Evolutionary conservation across 2,797 vertebrate species (phyloP).

Genomic region (Oceanodroma leucorhoa): DNA sequence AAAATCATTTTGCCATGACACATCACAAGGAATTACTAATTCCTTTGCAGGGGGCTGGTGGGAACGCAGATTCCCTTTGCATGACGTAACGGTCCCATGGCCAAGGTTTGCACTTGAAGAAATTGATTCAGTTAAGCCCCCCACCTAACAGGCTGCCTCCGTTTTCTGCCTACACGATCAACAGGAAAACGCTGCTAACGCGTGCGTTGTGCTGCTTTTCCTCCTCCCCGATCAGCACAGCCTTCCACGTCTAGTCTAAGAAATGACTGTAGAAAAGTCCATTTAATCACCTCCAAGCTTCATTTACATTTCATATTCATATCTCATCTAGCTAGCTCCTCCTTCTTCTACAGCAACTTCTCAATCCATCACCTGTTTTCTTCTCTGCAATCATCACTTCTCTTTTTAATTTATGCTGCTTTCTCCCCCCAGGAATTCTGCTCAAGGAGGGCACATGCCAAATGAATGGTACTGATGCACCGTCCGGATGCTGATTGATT

Average conservation of each 20-base stretch:
- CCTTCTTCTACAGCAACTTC: neutral
- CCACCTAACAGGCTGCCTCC: neutral
- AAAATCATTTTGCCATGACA: constrained; percentile 7
- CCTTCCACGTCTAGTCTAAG: neutral
- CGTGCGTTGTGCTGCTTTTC: neutral
- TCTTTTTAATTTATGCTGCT: neutral
- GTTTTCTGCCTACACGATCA: neutral
- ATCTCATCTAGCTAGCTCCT: neutral
- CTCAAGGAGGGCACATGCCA: neutral
- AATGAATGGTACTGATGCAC: neutral
- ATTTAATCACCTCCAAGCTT: constrained; percentile 1
- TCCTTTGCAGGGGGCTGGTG: neutral
- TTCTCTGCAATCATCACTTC: constrained; percentile 11
- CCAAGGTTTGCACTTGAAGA: neutral
- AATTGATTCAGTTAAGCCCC: neutral
- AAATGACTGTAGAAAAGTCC: neutral
- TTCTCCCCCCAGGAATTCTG: neutral
- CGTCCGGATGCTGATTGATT: neutral
- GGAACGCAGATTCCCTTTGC: neutral
- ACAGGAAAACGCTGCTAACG: neutral
- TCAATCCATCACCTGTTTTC: constrained; percentile 1
- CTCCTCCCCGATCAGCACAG: neutral
- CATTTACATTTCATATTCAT: constrained; percentile 6
- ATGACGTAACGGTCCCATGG: rapidly evolving
- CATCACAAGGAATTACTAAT: neutral